phyloP scores from a whole-genome alignment of 2,797 vertebrate genomes.

The Pipistrellus pygmaeus region DNA sequence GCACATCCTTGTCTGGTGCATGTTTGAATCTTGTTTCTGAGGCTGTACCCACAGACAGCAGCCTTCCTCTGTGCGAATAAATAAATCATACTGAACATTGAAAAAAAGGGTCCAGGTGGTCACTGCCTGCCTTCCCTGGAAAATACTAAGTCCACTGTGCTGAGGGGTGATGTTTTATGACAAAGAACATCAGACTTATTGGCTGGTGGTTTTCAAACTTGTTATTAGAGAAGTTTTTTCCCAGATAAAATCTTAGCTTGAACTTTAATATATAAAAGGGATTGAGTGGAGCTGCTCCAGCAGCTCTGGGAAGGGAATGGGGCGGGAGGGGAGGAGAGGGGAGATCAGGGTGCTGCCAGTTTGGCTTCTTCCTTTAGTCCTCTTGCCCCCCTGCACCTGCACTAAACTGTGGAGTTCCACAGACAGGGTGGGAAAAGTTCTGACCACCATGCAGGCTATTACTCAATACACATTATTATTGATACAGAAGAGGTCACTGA shows the following conservation, averaged over 20 bases:
- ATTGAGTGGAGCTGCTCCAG: neutral
- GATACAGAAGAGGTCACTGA: neutral
- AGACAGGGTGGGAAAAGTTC: neutral
- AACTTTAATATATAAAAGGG: neutral
- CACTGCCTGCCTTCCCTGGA: neutral
- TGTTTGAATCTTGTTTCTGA: conserved; percentile 49
- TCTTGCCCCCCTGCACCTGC: accelerated
- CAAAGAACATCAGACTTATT: neutral
- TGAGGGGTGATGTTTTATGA: neutral
- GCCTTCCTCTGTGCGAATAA: neutral
- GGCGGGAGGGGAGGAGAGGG: neutral
- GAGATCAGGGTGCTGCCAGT: accelerated
- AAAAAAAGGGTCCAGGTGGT: neutral
- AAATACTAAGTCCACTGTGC: neutral
- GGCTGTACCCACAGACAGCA: neutral
- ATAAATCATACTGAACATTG: neutral
- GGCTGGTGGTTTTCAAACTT: neutral
- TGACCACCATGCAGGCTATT: neutral
- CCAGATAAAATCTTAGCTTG: neutral
- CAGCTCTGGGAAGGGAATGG: neutral
- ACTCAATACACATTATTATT: accelerated
- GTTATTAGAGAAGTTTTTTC: neutral
- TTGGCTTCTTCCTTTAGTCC: neutral
- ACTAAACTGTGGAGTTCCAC: neutral
- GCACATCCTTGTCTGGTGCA: conserved; percentile 39